Evolutionary conservation across 2,797 vertebrate species (phyloP).

Genomic region (Orientallactaga sibirica): DNA sequence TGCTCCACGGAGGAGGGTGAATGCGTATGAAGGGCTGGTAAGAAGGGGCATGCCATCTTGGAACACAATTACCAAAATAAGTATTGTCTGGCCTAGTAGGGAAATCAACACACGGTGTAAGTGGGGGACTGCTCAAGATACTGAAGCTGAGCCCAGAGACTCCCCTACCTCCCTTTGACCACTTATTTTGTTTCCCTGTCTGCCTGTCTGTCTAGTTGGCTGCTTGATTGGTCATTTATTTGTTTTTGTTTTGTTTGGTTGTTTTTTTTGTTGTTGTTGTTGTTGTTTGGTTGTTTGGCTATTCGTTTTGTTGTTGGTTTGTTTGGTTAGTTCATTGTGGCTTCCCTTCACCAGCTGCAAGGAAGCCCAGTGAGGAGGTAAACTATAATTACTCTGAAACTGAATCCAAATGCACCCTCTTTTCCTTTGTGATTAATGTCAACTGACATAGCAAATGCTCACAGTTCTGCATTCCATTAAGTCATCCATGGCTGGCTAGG

Average conservation of each 20-base stretch:
- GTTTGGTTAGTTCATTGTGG: not conserved
- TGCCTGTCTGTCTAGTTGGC: too few relatives aligned
- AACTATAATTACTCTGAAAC: not conserved
- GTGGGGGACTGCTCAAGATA: rapidly evolving
- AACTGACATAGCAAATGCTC: not conserved
- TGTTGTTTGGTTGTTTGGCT: too few relatives aligned
- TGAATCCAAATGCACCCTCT: not conserved
- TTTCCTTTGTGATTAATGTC: not conserved
- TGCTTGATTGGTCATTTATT: too few relatives aligned
- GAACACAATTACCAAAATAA: not conserved
- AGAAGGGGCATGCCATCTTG: rapidly evolving
- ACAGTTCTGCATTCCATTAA: not conserved
- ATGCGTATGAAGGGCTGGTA: rapidly evolving
- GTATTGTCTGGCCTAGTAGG: not conserved
- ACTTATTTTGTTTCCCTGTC: not conserved
- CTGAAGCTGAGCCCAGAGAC: not conserved
- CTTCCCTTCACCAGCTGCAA: not conserved
- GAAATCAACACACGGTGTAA: not conserved
- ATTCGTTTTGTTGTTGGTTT: too few relatives aligned
- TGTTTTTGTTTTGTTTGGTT: too few relatives aligned
- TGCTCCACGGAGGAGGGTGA: not conserved
- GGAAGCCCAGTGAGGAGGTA: not conserved
- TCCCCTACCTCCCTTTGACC: not conserved
- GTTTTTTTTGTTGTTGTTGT: too few relatives aligned
- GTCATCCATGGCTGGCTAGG: rapidly evolving